Evolutionary conservation across 1,140 invertebrate genomes (phyloP).

Genomic region (Uloborus diversus): DNA sequence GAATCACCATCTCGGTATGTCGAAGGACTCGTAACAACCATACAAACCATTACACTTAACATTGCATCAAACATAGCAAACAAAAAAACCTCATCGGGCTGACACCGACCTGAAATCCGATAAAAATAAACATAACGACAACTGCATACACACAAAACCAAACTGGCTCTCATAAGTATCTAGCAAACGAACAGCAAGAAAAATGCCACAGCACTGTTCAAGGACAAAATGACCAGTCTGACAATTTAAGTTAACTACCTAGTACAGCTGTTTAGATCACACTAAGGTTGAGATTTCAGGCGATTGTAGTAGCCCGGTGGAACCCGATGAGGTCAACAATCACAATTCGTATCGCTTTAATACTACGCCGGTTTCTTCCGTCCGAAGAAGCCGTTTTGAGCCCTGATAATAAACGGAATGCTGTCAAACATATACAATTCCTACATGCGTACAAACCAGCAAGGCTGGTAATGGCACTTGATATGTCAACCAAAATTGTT

Average conservation of each 20-base stretch:
- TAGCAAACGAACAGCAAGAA: background rate
- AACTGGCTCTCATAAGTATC: background rate
- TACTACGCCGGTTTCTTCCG: background rate
- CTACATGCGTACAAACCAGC: constrained; percentile 26
- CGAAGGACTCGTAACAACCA: background rate
- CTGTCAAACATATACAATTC: background rate
- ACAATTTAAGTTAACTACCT: background rate
- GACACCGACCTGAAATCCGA: background rate
- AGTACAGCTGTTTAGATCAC: constrained; percentile 25
- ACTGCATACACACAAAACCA: background rate
- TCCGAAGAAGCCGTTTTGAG: background rate
- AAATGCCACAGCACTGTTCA: background rate
- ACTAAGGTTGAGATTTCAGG: background rate
- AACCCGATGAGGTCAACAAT: background rate
- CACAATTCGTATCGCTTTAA: background rate
- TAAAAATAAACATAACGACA: background rate
- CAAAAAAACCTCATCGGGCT: background rate
- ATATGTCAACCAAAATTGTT: constrained; percentile 42
- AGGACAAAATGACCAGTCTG: background rate
- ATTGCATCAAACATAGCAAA: constrained; percentile 19
- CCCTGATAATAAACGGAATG: constrained; percentile 40
- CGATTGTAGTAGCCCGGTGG: background rate
- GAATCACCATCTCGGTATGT: constrained; percentile 13
- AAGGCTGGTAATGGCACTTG: constrained; percentile 51
- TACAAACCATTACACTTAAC: constrained; percentile 30